A percentile compares a stretch with the other conserved stretches of the same genome.
Conservation (phyloP, 2,797 vertebrate species). For the Dromococcyx pavoninus region DNA sequence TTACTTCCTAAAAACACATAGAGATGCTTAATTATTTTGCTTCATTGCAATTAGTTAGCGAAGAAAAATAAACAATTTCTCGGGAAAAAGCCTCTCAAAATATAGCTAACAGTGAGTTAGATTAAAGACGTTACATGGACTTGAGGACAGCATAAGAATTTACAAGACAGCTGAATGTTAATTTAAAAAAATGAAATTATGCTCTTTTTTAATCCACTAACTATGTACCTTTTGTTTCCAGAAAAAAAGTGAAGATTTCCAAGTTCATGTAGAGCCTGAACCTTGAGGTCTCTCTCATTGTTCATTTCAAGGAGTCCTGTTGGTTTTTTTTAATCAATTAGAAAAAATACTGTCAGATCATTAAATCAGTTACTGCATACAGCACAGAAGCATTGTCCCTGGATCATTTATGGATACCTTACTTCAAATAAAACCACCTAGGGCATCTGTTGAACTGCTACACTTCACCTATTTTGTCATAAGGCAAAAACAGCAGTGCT, state of each 20-base stretch:
- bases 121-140: background rate
- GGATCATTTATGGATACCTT: background rate
- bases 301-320: conserved; percentile 85
- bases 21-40: background rate
- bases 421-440: background rate
- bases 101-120: background rate
- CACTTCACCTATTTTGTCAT: background rate
- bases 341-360: background rate
- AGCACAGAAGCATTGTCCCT: background rate
- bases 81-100: background rate
- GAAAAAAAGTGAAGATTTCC: conserved; percentile 89
- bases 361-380: background rate
- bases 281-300: conserved; percentile 81
- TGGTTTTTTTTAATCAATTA: conserved; percentile 46
- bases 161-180: background rate
- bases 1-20: background rate
- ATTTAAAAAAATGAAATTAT: background rate
- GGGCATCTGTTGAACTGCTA: background rate
- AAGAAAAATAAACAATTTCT: background rate
- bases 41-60: background rate
- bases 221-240: conserved; percentile 82
- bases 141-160: background rate
- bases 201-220: background rate
- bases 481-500: background rate
- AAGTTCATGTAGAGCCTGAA: conserved; percentile 88